Base-by-base conservation (phyloP, 2,797 vertebrate species). In the Erithacus rubecula region DNA sequence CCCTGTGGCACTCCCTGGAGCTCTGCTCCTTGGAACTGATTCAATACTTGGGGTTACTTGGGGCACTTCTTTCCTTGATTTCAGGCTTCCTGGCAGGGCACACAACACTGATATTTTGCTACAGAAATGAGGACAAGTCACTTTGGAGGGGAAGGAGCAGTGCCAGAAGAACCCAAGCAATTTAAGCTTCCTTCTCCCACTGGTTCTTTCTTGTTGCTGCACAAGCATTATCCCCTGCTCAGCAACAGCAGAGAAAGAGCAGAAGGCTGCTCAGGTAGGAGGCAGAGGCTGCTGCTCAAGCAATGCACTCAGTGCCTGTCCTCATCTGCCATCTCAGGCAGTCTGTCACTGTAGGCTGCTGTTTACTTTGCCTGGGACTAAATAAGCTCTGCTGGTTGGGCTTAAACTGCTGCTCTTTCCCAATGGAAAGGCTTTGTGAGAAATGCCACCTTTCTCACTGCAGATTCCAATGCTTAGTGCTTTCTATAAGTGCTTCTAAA, bases 201-300 rank as follows among this genome's bases (percentile, higher is more conserved):
- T 70, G 83, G 52, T 91, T 83, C 64, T 89, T 72, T 94, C 81
- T 83, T 67, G n/a, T 23, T 79, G 70, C 89, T 92, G 58, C 37
- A 77, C 60, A 70, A 87, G 30, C 34, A 41, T 1, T 0, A 24
- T 77, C 39, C 29, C 39, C 62, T 47, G 62, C 85, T 86, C 85
- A 41, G 62, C 10, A 36, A 49, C 72, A 72, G 87, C 72, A 58
- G 22, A 0, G 6, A 78, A 51, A 41, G 91, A 96, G 90, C 91
- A 95, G 93, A 94, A 95, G 94, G 91, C 83, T 88, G 62, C 76
- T 77, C 77, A 94, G 90, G 90, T 81, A 93, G 93, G 95, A 96
- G 93, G 93, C 91, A 94, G 65, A 81, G 72, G 56, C 23, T 47
- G 76, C 47, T 93, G 55, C 78, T 93, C 51, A 51, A 49, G 85